These are phyloP conservation scores for Meandrina meandrites DNA, from an alignment of 92 coral and sea anemone genomes.

Conservation along the genomic window DNA sequence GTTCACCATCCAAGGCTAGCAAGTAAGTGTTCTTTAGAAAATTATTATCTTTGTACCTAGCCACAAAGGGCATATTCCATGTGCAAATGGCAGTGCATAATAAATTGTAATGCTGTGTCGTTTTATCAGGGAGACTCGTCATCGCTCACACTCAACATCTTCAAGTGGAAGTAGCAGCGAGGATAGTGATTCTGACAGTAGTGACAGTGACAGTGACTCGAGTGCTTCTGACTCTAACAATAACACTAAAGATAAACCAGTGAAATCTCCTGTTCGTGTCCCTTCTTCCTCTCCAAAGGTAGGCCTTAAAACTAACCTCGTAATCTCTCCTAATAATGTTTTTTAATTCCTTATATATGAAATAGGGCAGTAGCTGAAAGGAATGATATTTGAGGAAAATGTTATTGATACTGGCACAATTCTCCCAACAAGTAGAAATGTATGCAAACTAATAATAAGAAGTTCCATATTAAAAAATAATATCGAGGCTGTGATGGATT, in stretches of 20 bases:
- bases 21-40: constrained; percentile 2
- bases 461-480: too few species aligned
- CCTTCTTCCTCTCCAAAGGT: constrained; percentile 58
- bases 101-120: background rate
- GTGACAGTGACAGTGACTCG: constrained; percentile 91
- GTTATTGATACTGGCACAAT: background rate
- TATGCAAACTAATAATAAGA: background rate
- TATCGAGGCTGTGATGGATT: background rate
- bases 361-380: background rate
- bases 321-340: background rate
- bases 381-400: background rate
- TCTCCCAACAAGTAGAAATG: background rate
- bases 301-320: background rate
- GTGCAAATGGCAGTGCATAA: background rate
- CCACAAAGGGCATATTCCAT: too few species aligned
- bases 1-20: constrained; percentile 20
- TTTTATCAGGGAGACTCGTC: constrained; percentile 42
- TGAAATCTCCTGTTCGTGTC: constrained; percentile 37
- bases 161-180: constrained; percentile 89
- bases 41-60: background rate
- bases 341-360: background rate
- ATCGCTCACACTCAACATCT: constrained; percentile 59
- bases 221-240: constrained; percentile 42
- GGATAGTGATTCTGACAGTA: constrained; percentile 87
- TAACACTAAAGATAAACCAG: constrained; percentile 38